phyloP scores from a whole-genome alignment of 2,113 vertebrate species.

The Brienomyrus longianalis region DNA sequence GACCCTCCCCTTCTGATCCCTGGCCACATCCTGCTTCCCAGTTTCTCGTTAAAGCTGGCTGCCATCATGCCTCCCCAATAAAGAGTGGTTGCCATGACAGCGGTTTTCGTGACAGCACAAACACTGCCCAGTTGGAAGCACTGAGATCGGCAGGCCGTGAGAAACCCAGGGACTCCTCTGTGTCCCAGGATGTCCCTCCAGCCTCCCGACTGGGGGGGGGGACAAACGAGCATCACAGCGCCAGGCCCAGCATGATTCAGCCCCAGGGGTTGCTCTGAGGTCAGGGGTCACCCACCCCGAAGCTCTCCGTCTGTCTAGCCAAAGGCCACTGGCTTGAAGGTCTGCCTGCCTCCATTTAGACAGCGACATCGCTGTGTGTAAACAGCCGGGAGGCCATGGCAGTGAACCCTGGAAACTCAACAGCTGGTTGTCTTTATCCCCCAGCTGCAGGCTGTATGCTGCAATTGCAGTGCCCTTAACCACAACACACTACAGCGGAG shows the following conservation, averaged over 20 bases:
- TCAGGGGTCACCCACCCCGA: not conserved
- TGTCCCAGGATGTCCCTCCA: not conserved
- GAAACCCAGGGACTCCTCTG: slow-evolving; percentile 41
- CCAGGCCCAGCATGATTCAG: not conserved
- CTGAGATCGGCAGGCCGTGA: slow-evolving; percentile 62
- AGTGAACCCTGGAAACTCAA: not conserved
- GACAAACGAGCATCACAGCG: not conserved
- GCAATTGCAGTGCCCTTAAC: not conserved
- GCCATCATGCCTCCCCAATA: slow-evolving; percentile 46
- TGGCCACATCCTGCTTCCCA: not conserved
- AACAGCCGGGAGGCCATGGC: not conserved
- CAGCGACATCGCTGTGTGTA: not conserved
- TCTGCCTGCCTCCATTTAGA: not conserved
- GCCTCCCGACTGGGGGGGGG: not conserved
- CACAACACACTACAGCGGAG: not conserved
- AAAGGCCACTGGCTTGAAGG: not conserved
- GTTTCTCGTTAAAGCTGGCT: not conserved
- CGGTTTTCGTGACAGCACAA: not conserved
- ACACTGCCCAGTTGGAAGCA: slow-evolving; percentile 70
- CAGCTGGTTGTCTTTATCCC: not conserved
- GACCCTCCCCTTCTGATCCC: not conserved
- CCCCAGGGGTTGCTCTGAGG: not conserved
- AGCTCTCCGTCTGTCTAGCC: not conserved
- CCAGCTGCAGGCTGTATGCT: not conserved
- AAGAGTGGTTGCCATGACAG: slow-evolving; percentile 58